phyloP scores from a whole-genome alignment of 2,113 vertebrate genomes.

The Scomber japonicus region DNA sequence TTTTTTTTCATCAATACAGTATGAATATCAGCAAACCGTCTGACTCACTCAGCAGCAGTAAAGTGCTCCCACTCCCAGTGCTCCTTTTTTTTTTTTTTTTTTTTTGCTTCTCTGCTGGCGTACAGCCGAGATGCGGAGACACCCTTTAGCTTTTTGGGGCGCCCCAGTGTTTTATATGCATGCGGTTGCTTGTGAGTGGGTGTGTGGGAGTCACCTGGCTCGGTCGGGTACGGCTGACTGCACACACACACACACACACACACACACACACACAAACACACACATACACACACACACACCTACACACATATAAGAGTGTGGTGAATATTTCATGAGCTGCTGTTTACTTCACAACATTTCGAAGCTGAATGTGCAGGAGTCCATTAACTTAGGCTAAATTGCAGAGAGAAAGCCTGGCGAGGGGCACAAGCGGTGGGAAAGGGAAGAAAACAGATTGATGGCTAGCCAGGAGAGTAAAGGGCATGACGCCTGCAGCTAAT shows the following conservation, averaged over 20 bases:
- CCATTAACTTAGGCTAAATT: constrained; percentile 75
- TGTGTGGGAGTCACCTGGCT: constrained; percentile 38
- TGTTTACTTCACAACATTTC: constrained; percentile 75
- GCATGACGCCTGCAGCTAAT: constrained; percentile 10
- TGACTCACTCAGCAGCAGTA: constrained; percentile 62
- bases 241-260: constrained; percentile 28
- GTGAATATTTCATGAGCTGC: constrained; percentile 80
- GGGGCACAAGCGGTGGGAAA: constrained; percentile 16
- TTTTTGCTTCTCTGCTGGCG: constrained; percentile 31
- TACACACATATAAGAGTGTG: constrained; percentile 35
- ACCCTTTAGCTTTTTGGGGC: constrained; percentile 47
- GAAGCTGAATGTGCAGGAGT: constrained; percentile 61
- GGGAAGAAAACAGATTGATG: constrained; percentile 34
- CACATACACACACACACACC: neutral
- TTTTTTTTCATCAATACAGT: constrained; percentile 2
- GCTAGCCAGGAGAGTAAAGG: constrained; percentile 46
- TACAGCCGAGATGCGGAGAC: constrained; percentile 40
- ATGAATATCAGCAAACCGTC: constrained; percentile 40
- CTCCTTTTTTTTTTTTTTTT: neutral
- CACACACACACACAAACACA: constrained; percentile 1
- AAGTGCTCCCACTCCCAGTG: constrained; percentile 35
- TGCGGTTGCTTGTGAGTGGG: constrained; percentile 20
- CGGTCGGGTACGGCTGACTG: constrained; percentile 39
- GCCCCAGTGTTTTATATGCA: constrained; percentile 37
- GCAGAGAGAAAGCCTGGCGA: constrained; percentile 39